Conservation (phyloP, 2,113 vertebrate species). For the Calyptomena viridis region DNA sequence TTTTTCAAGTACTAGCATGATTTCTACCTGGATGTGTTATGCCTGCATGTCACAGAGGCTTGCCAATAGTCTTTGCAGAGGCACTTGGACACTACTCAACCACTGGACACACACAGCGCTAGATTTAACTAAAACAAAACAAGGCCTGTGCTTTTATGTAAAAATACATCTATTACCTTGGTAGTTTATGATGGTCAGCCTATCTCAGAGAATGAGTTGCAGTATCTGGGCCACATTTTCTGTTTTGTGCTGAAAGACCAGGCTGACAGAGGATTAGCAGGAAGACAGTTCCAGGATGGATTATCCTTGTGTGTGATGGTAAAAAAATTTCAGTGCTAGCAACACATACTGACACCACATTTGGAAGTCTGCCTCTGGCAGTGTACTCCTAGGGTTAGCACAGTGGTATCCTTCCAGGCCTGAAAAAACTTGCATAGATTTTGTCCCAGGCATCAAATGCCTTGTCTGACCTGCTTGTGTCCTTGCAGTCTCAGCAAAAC, state of each 20-base stretch:
- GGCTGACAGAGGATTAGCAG: neutral
- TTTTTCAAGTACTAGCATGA: neutral
- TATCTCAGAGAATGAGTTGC: neutral
- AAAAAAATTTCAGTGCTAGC: neutral
- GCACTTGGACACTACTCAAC: neutral
- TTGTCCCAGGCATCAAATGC: neutral
- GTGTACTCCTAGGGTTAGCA: neutral
- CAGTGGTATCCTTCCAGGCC: neutral
- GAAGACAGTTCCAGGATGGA: neutral
- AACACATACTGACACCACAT: neutral
- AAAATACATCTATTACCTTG: neutral
- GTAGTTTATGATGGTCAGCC: neutral
- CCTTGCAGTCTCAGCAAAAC: neutral
- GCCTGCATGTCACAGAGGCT: neutral
- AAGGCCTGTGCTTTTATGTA: neutral
- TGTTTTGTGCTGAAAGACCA: conserved; percentile 3
- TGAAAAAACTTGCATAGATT: neutral
- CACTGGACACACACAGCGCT: neutral
- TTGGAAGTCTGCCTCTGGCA: conserved; percentile 16
- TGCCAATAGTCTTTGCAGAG: neutral
- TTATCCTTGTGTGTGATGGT: neutral
- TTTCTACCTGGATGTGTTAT: neutral
- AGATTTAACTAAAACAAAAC: neutral
- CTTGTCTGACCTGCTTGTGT: neutral
- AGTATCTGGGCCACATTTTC: neutral